Base-by-base conservation (phyloP, 2,113 vertebrate species). In the Brachyistius frenatus region DNA sequence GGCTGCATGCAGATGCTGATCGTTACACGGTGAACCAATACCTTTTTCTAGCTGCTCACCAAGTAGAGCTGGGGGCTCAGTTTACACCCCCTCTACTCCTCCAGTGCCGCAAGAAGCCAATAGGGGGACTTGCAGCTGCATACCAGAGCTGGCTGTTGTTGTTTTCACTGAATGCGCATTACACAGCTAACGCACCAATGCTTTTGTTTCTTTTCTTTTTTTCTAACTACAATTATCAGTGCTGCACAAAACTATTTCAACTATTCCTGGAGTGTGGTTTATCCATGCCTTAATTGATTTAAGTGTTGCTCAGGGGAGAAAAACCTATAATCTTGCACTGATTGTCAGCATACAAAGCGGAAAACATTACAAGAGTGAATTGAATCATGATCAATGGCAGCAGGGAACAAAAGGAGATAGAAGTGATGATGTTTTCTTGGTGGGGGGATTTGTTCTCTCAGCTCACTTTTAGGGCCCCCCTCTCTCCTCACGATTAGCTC, bases 371-470 rank as follows among this genome's bases (percentile, higher is more conserved):
- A 23, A 23, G 23, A 71, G 49, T 67, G 2, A 69, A 88, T 55
- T 56, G 47, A 78, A 84, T 88, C 83, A 86, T 64, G 78, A 92
- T 88, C 81, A 79, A 76, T 84, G 66, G 56, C 76, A 90, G 66
- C 49, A 65, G 76, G 70, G 85, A 89, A 92, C 88, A 92, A 91
- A 90, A 93, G 78, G 33, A 81, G 68, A 85, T 79, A 90, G 75
- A 88, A 88, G 73, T 82, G 85, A 81, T 85, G 76, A 86, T 87
- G 89, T 90, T 88, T 92, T 90, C 83, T 86, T 84, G 57, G 79
- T 65, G 76, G 61, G 66, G 46, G 70, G 78, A 74, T n/a, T 70
- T 74, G 68, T 76, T 83, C 76, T 86, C 41, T 72, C 65, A 53
- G 84, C 86, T 93, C 90, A 90, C 88, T 89, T 93, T 91, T 78